Percentiles rank a stretch among this genome's conserved stretches.
Conservation (phyloP, 2,797 vertebrate genomes). For the Botia almorhae region DNA sequence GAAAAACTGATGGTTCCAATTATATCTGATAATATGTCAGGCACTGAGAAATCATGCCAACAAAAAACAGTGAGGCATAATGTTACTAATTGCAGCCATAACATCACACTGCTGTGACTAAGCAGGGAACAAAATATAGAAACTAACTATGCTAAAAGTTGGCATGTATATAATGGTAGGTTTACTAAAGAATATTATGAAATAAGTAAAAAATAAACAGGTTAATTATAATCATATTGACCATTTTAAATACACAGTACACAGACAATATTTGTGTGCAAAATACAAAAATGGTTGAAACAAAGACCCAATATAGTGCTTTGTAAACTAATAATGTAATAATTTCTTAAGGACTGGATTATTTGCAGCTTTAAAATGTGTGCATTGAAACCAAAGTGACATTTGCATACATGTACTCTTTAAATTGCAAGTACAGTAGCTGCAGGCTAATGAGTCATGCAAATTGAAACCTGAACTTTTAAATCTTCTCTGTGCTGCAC, state of each 20-base stretch:
- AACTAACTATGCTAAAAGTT: too few species aligned
- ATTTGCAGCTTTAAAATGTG: not conserved
- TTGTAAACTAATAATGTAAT: constrained; percentile 12
- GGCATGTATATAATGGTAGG: too few species aligned
- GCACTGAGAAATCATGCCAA: too few species aligned
- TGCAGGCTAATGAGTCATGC: not conserved
- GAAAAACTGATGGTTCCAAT: too few species aligned
- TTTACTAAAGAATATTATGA: constrained; percentile 34
- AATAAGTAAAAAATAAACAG: not conserved
- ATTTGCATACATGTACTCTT: not conserved
- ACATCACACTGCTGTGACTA: too few species aligned
- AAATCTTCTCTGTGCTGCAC: not conserved
- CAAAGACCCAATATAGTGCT: not conserved
- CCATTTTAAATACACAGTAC: not conserved
- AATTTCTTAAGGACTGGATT: not conserved
- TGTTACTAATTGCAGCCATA: too few species aligned
- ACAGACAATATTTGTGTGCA: not conserved
- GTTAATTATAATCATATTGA: not conserved
- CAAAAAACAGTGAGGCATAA: too few species aligned
- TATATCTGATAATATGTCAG: too few species aligned
- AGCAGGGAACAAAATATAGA: too few species aligned
- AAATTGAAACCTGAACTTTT: not conserved
- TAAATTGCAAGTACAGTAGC: too few species aligned
- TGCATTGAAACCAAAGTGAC: not conserved
- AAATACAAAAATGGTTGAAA: not conserved